phyloP scores from a whole-genome alignment of 1,140 invertebrate species.

The Cyclargus thomasi region DNA sequence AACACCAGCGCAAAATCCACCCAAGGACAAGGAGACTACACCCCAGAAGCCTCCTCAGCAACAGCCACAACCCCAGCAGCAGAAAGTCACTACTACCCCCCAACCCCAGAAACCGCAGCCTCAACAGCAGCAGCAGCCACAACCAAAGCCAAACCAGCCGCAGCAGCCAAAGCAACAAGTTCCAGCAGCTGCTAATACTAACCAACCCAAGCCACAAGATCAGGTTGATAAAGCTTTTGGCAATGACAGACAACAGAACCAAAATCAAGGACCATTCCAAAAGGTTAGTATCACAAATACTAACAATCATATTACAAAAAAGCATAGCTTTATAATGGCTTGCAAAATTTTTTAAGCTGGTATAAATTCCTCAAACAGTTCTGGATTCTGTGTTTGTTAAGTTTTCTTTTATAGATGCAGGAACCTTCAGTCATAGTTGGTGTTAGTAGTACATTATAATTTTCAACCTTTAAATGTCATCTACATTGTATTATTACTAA shows the following conservation, averaged over 20 bases:
- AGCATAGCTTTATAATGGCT: too few relatives aligned
- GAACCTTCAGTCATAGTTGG: too few relatives aligned
- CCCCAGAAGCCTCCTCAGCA: conserved; percentile 28
- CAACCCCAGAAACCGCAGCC: conserved; percentile 29
- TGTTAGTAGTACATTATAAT: too few relatives aligned
- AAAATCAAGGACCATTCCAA: conserved; percentile 39
- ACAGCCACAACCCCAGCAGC: conserved; percentile 29
- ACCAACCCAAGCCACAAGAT: conserved; percentile 42
- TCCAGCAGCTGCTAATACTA: conserved; percentile 21
- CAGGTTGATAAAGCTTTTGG: conserved; percentile 44
- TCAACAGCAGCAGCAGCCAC: conserved; percentile 32
- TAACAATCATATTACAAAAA: too few relatives aligned
- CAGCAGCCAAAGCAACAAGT: conserved; percentile 13
- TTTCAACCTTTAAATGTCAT: too few relatives aligned
- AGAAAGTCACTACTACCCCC: conserved; percentile 19
- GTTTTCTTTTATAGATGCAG: too few relatives aligned
- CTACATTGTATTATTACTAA: too few relatives aligned
- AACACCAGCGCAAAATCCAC: neutral
- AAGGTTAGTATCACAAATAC: conserved; percentile 29
- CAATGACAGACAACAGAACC: conserved; percentile 44
- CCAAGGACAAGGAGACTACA: conserved; percentile 18
- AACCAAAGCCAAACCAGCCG: conserved; percentile 31
- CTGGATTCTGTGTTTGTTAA: too few relatives aligned
- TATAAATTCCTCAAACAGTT: too few relatives aligned
- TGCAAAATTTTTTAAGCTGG: too few relatives aligned